Percentiles rank a stretch among this genome's conserved stretches.
Evolutionary conservation across 2,888 invertebrate species (phyloP).

Genomic region (Ormyrus thymus): DNA sequence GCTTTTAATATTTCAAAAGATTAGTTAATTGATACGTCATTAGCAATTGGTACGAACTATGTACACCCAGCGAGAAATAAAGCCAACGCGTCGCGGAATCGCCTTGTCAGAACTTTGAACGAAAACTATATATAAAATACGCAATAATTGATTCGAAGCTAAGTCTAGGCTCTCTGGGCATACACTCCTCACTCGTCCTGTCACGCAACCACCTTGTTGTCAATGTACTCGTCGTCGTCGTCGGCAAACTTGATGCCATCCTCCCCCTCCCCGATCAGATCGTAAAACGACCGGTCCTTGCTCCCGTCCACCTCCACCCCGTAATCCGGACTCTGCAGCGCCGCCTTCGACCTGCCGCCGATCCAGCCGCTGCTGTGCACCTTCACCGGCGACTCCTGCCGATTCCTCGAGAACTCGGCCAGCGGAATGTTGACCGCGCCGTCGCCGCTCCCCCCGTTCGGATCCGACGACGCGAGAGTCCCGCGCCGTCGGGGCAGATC

Average conservation of each 20-base stretch:
- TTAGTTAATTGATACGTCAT: background rate
- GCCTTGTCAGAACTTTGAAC: background rate
- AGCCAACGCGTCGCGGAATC: background rate
- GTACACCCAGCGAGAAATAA: background rate
- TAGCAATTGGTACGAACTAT: constrained; percentile 4
- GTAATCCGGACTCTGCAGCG: constrained; percentile 66
- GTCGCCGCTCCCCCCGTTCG: constrained; percentile 43
- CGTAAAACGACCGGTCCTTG: constrained; percentile 65
- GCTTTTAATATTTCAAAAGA: constrained; percentile 27
- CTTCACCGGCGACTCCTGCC: constrained; percentile 63
- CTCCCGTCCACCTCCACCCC: constrained; percentile 62
- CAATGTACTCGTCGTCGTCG: constrained; percentile 69
- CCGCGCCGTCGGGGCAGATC: constrained; percentile 48
- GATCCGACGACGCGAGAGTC: constrained; percentile 59
- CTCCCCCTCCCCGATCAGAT: constrained; percentile 66
- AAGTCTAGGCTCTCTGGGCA: constrained; percentile 15
- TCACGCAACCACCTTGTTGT: constrained; percentile 66
- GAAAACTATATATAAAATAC: background rate
- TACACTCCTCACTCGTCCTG: constrained; percentile 1
- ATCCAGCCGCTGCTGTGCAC: constrained; percentile 59
- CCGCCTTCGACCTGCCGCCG: constrained; percentile 58
- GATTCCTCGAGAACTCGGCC: constrained; percentile 65
- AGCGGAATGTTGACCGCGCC: constrained; percentile 64
- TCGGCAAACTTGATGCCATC: constrained; percentile 70
- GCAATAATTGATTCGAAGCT: background rate